These are phyloP conservation scores for Daboia siamensis DNA, from an alignment of 2,113 vertebrate species.

Conservation along the genomic window DNA sequence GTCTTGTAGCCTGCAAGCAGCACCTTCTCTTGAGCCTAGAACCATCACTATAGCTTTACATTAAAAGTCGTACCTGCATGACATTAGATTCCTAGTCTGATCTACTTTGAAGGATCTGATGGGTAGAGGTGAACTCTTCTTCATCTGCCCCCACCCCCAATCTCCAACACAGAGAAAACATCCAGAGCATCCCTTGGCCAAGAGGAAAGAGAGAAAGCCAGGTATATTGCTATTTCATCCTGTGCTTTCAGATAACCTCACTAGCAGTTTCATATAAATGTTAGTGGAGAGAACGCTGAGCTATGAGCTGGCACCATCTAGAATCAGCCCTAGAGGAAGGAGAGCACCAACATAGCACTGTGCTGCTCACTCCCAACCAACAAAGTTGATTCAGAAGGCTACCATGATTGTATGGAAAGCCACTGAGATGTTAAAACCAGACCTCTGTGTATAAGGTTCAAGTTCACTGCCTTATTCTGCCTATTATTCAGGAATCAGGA, in stretches of 20 bases:
- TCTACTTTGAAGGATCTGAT: neutral
- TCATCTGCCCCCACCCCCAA: neutral
- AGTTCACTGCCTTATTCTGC: neutral
- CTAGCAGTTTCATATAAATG: neutral
- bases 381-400: neutral
- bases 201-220: neutral
- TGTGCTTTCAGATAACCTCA: neutral
- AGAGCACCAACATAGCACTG: neutral
- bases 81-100: neutral
- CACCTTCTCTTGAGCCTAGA: neutral
- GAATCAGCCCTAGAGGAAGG: neutral
- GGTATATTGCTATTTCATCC: neutral
- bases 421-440: neutral
- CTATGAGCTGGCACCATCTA: neutral
- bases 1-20: neutral
- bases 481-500: neutral
- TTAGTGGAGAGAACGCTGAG: neutral
- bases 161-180: neutral
- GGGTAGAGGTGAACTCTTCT: neutral
- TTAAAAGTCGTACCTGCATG: neutral
- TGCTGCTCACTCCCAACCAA: neutral
- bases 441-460: neutral
- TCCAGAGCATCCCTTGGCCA: neutral
- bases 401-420: neutral
- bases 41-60: neutral